These are phyloP conservation scores for Acridotheres tristis DNA, from an alignment of 2,797 vertebrate genomes.

Conservation along the genomic window DNA sequence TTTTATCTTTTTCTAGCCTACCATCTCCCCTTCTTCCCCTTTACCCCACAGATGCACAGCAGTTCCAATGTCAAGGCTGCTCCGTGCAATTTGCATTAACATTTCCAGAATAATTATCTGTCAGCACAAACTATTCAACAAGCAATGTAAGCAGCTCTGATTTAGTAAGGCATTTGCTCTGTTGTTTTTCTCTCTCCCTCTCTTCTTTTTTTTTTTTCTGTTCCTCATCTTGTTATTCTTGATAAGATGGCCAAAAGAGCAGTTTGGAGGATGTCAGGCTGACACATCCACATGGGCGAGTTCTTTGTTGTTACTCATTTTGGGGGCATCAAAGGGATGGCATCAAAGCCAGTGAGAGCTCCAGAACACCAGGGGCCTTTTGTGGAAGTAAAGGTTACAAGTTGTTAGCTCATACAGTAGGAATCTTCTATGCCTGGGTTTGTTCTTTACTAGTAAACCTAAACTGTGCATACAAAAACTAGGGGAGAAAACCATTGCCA, in stretches of 20 bases:
- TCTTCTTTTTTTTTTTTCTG: background rate
- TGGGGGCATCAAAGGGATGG: background rate
- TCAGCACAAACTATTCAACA: background rate
- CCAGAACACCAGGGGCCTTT: background rate
- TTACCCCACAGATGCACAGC: background rate
- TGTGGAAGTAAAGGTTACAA: background rate
- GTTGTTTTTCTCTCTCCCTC: background rate
- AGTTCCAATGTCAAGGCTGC: background rate
- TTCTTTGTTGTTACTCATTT: background rate
- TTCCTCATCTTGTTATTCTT: background rate
- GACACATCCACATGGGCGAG: background rate
- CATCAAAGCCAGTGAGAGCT: background rate
- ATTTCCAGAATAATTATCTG: constrained; percentile 9
- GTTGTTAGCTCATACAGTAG: background rate
- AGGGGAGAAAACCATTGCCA: background rate
- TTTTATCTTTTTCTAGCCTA: background rate
- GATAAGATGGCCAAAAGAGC: background rate
- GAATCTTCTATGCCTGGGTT: background rate
- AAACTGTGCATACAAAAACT: background rate
- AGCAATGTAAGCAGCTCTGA: background rate
- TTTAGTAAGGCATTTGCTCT: background rate
- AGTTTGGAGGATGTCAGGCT: background rate
- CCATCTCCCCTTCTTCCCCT: background rate
- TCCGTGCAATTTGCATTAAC: background rate
- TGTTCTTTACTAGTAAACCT: background rate